Conservation (phyloP, 2,888 invertebrate species). For the Thecocarcelia acutangulata region DNA sequence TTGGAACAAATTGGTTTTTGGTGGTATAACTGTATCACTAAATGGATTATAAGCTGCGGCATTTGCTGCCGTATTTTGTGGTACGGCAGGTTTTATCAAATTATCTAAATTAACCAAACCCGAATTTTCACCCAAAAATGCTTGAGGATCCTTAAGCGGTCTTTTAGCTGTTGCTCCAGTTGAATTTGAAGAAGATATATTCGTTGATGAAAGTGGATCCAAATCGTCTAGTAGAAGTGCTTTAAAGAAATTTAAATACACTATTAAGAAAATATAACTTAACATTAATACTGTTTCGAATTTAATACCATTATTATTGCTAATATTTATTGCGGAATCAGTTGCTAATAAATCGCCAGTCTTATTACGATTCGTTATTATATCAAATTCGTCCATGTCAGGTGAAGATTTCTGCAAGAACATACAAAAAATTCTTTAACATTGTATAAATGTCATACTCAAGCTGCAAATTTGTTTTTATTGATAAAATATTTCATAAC, state of each 20-base stretch:
- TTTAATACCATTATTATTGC: constrained; percentile 78
- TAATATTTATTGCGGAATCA: constrained; percentile 75
- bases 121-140: constrained; percentile 98
- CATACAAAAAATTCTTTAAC: neutral
- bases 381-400: constrained; percentile 93
- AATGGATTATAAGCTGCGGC: constrained; percentile 81
- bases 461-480: too few species aligned
- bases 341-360: constrained; percentile 76
- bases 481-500: too few species aligned
- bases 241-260: constrained; percentile 58
- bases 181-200: constrained; percentile 64
- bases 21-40: constrained; percentile 80
- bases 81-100: constrained; percentile 86
- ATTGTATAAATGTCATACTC: too few species aligned
- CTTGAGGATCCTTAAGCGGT: constrained; percentile 91
- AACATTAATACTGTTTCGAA: neutral
- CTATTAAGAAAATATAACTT: neutral
- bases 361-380: constrained; percentile 89
- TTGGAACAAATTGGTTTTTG: constrained; percentile 84
- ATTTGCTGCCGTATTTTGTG: constrained; percentile 76
- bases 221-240: constrained; percentile 81
- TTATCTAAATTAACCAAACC: constrained; percentile 98
- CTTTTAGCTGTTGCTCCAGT: constrained; percentile 78
- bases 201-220: constrained; percentile 79
- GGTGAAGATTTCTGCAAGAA: constrained; percentile 80